Base-by-base conservation (phyloP, 2,888 invertebrate genomes). In the Charanyca ferruginea region DNA sequence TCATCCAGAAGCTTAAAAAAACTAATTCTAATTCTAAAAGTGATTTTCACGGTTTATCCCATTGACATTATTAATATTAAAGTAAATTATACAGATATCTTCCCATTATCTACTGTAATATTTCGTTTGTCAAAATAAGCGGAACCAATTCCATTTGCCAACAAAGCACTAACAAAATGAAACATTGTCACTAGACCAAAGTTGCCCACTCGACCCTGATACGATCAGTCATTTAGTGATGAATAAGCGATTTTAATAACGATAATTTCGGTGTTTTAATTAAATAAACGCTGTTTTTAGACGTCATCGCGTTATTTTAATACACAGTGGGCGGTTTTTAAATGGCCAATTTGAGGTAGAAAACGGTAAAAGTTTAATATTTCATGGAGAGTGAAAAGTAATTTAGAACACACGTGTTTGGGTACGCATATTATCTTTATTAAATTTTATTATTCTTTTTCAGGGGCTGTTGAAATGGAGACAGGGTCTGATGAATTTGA, bases 151-250 rank as follows among this genome's bases (percentile, higher is more conserved):
- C 20, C 18, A 67, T 73, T 73, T 57, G 47, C 22, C 28, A 18
- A 44, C 45, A 51, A n/a, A 69, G 16, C 70, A 75, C 59, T 71
- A 67, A 69, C 65, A 47, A 73, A 76, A 79, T 81, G 55, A 64
- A 78, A 62, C 47, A 48, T 58, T 59, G 59, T 64, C 66, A 63
- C 28, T 54, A 68, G 59, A 66, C 22, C 66, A 66, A 52, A 62
- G 48, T 48, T 62, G 48, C 45, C 63, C 60, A 74, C 71, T 73
- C 58, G n/a, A 69, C 51, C 9, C 48, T 13, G 83, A 83, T 83
- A 83, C 69, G 58, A 83, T 83, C 83, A 71, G 68, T 80, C 68
- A 81, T 83, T 83, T 63, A 28, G 72, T 68, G 62, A 74, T 83
- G 81, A 83, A 61, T 65, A 76, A 70, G 78, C 74, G 73, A 75